Percentiles rank a stretch among this genome's conserved stretches.
Evolutionary conservation across 2,888 invertebrate genomes (phyloP).

Genomic region (Adelognathus sp.): DNA sequence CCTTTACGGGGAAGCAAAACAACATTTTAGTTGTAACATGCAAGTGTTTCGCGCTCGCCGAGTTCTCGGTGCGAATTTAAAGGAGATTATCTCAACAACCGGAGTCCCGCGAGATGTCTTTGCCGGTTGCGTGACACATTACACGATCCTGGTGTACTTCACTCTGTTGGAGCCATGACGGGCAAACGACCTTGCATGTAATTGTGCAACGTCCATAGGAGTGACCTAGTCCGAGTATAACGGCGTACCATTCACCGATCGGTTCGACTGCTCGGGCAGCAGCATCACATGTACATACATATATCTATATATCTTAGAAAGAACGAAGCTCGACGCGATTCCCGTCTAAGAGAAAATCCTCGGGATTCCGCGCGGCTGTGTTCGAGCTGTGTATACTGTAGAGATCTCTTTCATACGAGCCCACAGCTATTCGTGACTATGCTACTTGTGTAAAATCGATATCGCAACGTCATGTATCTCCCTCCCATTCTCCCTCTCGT

Average conservation of each 20-base stretch:
- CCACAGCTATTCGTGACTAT: neutral
- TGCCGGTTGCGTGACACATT: constrained; percentile 10
- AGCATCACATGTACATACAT: constrained; percentile 4
- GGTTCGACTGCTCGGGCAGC: constrained; percentile 58
- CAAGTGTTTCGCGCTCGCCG: constrained; percentile 8
- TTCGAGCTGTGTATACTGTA: neutral
- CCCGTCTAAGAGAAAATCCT: constrained; percentile 46
- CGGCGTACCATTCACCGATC: constrained; percentile 72
- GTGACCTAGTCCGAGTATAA: constrained; percentile 70
- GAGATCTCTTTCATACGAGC: neutral
- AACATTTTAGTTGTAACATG: neutral
- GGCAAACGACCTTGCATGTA: constrained; percentile 73
- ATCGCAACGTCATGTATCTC: neutral
- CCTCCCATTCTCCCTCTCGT: neutral
- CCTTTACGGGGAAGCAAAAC: no score
- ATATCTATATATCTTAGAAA: constrained; percentile 4
- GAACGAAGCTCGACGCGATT: constrained; percentile 43
- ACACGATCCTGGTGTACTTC: constrained; percentile 18
- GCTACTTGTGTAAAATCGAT: constrained; percentile 24
- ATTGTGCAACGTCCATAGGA: constrained; percentile 69
- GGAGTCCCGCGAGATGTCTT: constrained; percentile 2
- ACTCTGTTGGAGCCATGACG: constrained; percentile 54
- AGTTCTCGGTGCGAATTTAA: constrained; percentile 1
- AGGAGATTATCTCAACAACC: neutral
- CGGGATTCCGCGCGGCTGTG: constrained; percentile 15